These are phyloP conservation scores for Acholoe squamosa DNA, from an alignment of 2,888 invertebrate genomes.

Conservation along the genomic window DNA sequence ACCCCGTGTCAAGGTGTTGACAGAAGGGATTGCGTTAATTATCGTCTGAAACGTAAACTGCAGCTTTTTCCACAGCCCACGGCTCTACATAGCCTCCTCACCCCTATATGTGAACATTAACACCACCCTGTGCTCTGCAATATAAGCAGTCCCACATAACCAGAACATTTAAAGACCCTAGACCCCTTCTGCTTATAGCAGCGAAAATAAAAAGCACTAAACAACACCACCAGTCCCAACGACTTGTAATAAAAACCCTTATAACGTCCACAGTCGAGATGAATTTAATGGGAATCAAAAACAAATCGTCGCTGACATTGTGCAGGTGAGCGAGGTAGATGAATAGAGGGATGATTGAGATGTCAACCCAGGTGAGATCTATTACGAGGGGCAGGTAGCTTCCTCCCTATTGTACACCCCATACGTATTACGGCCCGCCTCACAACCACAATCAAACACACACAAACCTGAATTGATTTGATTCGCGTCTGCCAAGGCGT, in stretches of 20 bases:
- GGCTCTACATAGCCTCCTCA: neutral
- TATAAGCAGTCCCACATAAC: neutral
- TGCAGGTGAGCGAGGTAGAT: neutral
- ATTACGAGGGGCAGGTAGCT: neutral
- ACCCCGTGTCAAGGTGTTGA: constrained; percentile 34
- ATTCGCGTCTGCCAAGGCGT: constrained; percentile 18
- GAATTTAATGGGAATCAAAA: constrained; percentile 57
- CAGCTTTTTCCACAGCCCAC: neutral
- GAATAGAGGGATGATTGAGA: constrained; percentile 50
- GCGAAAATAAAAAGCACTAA: neutral
- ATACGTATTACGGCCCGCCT: constrained; percentile 50
- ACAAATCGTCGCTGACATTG: constrained; percentile 56
- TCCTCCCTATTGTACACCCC: constrained; percentile 12
- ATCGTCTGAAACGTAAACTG: constrained; percentile 33
- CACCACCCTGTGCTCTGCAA: neutral
- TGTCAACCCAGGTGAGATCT: constrained; percentile 52
- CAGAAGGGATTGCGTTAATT: constrained; percentile 46
- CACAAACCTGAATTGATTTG: constrained; percentile 52
- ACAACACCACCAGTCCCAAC: neutral
- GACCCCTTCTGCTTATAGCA: neutral
- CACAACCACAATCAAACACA: constrained; percentile 50
- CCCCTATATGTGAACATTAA: neutral
- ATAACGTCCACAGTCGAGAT: constrained; percentile 11
- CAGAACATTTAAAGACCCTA: neutral
- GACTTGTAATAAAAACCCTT: neutral